A percentile compares a stretch with the other conserved stretches of the same genome.
Conservation (phyloP, 2,888 invertebrate genomes). For the Silvanus unidentatus region DNA sequence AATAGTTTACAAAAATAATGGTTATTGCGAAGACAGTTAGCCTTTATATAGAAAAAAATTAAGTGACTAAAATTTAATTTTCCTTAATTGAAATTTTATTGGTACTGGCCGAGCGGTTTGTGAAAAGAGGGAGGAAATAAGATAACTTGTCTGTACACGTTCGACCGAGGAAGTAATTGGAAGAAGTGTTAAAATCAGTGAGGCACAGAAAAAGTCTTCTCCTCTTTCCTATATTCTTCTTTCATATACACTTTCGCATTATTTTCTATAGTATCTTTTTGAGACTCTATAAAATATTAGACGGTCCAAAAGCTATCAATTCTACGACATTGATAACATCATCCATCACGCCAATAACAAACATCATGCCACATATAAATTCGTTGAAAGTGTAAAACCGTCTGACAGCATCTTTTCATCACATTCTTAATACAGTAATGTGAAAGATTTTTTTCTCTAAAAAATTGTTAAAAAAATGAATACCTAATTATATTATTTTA, state of each 20-base stretch:
- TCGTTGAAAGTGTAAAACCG: conserved; percentile 12
- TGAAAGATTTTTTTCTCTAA: background rate
- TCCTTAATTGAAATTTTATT: conserved; percentile 5
- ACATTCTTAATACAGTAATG: conserved; percentile 7
- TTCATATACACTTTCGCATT: background rate
- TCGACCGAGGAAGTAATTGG: conserved; percentile 17
- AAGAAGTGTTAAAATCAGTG: conserved; percentile 17
- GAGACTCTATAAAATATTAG: conserved; percentile 21
- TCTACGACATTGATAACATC: conserved; percentile 26
- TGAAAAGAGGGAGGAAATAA: conserved; percentile 8
- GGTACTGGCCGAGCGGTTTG: background rate
- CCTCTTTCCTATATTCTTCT: background rate
- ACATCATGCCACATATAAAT: conserved; percentile 20
- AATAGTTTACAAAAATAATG: too few species aligned
- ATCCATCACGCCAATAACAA: conserved; percentile 27
- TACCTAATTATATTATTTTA: conserved; percentile 6
- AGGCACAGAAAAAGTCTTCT: conserved; percentile 8
- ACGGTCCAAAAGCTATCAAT: conserved; percentile 27
- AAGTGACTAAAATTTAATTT: too few species aligned
- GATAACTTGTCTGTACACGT: conserved; percentile 16
- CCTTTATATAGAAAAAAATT: too few species aligned
- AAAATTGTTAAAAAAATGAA: background rate
- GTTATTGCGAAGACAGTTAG: too few species aligned
- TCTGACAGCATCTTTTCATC: conserved; percentile 16
- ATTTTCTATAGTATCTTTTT: conserved; percentile 12